Base-by-base conservation (phyloP, 1,140 invertebrate species). In the Drosophila persimilis region DNA sequence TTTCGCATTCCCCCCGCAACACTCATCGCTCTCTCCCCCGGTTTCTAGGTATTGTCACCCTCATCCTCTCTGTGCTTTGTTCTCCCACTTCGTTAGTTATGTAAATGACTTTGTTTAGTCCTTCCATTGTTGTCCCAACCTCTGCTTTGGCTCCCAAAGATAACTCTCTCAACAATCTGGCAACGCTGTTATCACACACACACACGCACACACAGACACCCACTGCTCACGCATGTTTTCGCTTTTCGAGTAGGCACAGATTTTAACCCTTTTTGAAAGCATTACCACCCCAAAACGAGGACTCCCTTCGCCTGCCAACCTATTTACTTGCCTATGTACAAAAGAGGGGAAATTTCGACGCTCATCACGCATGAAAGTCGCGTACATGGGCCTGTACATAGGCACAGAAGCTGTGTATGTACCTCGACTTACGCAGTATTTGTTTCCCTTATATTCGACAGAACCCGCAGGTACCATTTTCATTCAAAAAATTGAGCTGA, bases 21-120 rank as follows among this genome's bases (percentile, higher is more conserved):
- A 6, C 39, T 17, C 17, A 17, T 17, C 1, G 20, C 22, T 15
- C 15, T 7, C 43, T 29, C 26, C 22, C 17, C 39, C 3, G 5
- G 35, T 29, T 29, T 63, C 22, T 13, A 39, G 35, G 15, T 35
- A 31, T 56, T 65, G 53, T 31, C 26, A 39, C 17, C 17, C 17
- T 17, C 17, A 17, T 1, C 17, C 46, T 29, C 41, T 45, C 44
- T 7, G 43, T 3, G 52, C 63, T 71, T 72, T 88, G 81, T 71
- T 78, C 83, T 88, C 66, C 76, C 72, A 88, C 78, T 88, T 88
- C 83, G 78, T 88, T 88, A 88, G 75, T 77, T 79, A 88, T 77
- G 83, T 88, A 88, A 88, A 88, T 88, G 78, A 88, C 67, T 88
- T 88, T 88, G 75, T 89, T 88, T 81, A 65, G 77, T 65, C 64